Conservation (phyloP, 2,113 vertebrate genomes). For the Symphodus melops region DNA sequence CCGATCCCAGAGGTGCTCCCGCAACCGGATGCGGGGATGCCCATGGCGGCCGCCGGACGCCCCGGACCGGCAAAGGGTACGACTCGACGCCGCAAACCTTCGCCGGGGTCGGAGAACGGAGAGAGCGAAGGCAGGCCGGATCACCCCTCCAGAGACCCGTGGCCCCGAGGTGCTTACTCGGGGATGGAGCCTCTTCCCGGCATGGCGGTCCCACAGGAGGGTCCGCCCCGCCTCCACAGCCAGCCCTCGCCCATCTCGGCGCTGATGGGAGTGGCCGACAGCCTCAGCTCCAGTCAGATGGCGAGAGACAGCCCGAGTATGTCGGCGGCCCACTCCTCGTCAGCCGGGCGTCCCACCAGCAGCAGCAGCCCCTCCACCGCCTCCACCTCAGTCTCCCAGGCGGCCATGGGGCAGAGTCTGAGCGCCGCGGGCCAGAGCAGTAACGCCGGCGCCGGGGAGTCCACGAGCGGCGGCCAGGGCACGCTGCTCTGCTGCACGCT, state of each 20-base stretch:
- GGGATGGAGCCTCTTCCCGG: conserved; percentile 73
- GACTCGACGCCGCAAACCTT: conserved; percentile 81
- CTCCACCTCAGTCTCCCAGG: conserved; percentile 79
- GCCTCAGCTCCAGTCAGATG: conserved; percentile 84
- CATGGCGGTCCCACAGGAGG: conserved; percentile 69
- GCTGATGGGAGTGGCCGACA: conserved; percentile 90
- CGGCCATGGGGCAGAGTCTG: conserved; percentile 73
- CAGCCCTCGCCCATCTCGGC: conserved; percentile 90
- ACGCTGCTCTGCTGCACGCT: conserved; percentile 90
- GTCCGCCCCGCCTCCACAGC: conserved; percentile 76
- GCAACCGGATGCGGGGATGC: conserved; percentile 81
- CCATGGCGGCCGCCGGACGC: conserved; percentile 78
- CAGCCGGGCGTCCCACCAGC: conserved; percentile 78
- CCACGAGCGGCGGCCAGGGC: conserved; percentile 67
- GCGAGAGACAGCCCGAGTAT: conserved; percentile 84
- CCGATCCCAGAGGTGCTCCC: conserved; percentile 86
- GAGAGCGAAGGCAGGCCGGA: conserved; percentile 83
- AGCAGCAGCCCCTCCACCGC: conserved; percentile 85
- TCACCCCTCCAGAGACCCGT: conserved; percentile 80
- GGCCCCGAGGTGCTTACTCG: conserved; percentile 75
- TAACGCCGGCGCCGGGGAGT: conserved; percentile 62
- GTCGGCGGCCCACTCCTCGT: conserved; percentile 77
- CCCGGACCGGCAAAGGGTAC: conserved; percentile 61
- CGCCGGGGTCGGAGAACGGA: conserved; percentile 85
- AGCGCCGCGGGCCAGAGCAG: conserved; percentile 51